A percentile compares a stretch with the other conserved stretches of the same genome.
These are phyloP conservation scores for Drosophila borealis DNA, from an alignment of 2,888 invertebrate genomes.

Conservation along the genomic window DNA sequence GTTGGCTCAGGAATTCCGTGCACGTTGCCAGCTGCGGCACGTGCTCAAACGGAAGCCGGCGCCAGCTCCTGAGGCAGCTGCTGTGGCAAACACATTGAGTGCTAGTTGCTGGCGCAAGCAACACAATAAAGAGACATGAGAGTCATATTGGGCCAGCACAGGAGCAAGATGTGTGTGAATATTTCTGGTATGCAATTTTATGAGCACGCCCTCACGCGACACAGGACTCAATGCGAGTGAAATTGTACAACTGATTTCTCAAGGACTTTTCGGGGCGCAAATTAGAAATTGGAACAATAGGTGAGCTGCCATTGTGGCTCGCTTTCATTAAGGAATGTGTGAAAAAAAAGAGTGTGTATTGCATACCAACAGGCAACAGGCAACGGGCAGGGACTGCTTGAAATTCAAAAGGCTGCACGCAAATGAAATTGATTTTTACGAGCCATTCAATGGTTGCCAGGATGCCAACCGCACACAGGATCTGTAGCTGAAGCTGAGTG, in stretches of 20 bases:
- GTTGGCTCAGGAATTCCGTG: conserved; percentile 78
- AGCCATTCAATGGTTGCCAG: conserved; percentile 59
- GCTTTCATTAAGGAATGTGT: conserved; percentile 70
- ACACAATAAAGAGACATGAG: conserved; percentile 51
- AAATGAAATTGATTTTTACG: conserved; percentile 78
- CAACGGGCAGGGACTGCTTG: conserved; percentile 32
- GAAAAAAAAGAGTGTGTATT: conserved; percentile 36
- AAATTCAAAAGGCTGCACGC: conserved; percentile 65
- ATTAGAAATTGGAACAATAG: conserved; percentile 80
- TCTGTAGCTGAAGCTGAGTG: conserved; percentile 67
- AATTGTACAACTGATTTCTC: conserved; percentile 61
- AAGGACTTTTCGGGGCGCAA: conserved; percentile 67
- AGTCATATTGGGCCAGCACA: conserved; percentile 48
- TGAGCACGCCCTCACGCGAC: conserved; percentile 39
- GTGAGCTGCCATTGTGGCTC: conserved; percentile 43
- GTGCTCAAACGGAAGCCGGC: conserved; percentile 74
- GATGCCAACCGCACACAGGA: conserved; percentile 32
- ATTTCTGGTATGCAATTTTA: conserved; percentile 73
- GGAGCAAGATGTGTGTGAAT: conserved; percentile 23
- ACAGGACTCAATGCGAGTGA: conserved; percentile 5
- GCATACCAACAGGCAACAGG: conserved; percentile 63
- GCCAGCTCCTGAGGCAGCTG: conserved; percentile 46
- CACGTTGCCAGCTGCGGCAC: conserved; percentile 82
- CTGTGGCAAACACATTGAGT: conserved; percentile 15
- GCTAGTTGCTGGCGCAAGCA: conserved; percentile 5